Percentiles rank a stretch among this genome's conserved stretches.
phyloP scores from a whole-genome alignment of 2,888 invertebrate species.

The Drosophila demipolita region DNA sequence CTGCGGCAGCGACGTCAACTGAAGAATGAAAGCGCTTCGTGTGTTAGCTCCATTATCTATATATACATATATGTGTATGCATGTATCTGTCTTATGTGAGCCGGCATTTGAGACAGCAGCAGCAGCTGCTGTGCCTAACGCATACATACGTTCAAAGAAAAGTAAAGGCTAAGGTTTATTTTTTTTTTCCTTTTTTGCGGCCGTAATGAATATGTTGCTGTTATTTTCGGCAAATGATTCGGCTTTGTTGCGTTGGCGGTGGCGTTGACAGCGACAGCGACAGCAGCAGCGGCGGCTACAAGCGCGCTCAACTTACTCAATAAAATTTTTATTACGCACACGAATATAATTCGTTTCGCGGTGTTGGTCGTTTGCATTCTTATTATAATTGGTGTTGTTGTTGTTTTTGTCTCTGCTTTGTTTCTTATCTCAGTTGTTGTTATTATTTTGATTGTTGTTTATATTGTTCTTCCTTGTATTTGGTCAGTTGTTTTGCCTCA shows the following conservation, averaged over 20 bases:
- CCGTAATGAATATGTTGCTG: slow-evolving; percentile 25
- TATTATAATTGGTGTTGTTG: slow-evolving; percentile 14
- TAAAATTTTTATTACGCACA: slow-evolving; percentile 82
- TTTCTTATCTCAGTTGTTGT: slow-evolving; percentile 41
- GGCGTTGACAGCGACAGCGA: slow-evolving; percentile 36
- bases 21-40: slow-evolving; percentile 53
- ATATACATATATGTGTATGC: slow-evolving; percentile 13
- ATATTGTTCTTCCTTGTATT: slow-evolving; percentile 34
- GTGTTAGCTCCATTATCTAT: slow-evolving; percentile 24
- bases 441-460: slow-evolving; percentile 9
- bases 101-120: slow-evolving; percentile 60
- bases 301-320: slow-evolving; percentile 82
- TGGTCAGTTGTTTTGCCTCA: slow-evolving; percentile 43
- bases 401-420: slow-evolving; percentile 36
- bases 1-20: slow-evolving; percentile 26
- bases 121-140: slow-evolving; percentile 36
- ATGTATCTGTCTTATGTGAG: slow-evolving; percentile 31
- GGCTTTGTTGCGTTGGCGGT: slow-evolving; percentile 50
- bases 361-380: slow-evolving; percentile 41
- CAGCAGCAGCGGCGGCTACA: slow-evolving; percentile 28
- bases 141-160: slow-evolving; percentile 8
- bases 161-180: slow-evolving; percentile 16
- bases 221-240: slow-evolving; percentile 56
- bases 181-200: slow-evolving; percentile 17
- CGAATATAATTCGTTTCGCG: slow-evolving; percentile 53